Conservation (phyloP, 2,888 invertebrate genomes). For the Chouioia cunea region DNA sequence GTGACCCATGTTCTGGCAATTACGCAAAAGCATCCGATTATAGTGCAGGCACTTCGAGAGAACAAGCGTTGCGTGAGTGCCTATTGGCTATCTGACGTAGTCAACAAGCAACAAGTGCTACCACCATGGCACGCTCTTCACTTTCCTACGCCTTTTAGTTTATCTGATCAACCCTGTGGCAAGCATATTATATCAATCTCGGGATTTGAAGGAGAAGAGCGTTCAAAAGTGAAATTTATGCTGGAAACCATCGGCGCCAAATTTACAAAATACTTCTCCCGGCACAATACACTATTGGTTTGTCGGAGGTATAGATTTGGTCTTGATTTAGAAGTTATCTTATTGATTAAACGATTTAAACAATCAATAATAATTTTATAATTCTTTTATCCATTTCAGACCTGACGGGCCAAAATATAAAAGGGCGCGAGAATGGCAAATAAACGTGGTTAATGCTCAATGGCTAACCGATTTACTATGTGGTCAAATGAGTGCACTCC, state of each 20-base stretch:
- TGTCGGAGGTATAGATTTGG: constrained; percentile 71
- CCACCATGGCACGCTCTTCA: constrained; percentile 96
- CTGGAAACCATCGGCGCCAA: constrained; percentile 88
- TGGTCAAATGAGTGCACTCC: constrained; percentile 86
- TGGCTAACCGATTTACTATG: constrained; percentile 95
- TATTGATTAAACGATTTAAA: not conserved
- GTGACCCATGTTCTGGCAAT: constrained; percentile 94
- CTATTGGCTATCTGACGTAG: constrained; percentile 92
- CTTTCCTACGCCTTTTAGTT: constrained; percentile 82
- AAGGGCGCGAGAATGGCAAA: constrained; percentile 92
- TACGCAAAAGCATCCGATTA: constrained; percentile 90
- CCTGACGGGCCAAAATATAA: constrained; percentile 89
- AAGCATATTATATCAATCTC: constrained; percentile 87
- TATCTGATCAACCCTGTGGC: constrained; percentile 79
- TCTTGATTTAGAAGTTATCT: not conserved
- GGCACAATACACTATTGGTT: constrained; percentile 83
- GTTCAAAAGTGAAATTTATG: constrained; percentile 85
- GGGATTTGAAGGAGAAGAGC: constrained; percentile 91
- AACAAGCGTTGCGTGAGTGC: constrained; percentile 83
- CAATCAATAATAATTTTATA: constrained; percentile 5
- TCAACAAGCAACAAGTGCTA: constrained; percentile 85
- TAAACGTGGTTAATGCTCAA: constrained; percentile 90
- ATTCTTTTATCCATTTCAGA: constrained; percentile 67
- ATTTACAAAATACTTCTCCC: constrained; percentile 81
- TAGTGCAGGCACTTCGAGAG: constrained; percentile 84